These are phyloP conservation scores for Pocillopora verrucosa DNA, from an alignment of 64 coral and sea anemone species.

Conservation along the genomic window DNA sequence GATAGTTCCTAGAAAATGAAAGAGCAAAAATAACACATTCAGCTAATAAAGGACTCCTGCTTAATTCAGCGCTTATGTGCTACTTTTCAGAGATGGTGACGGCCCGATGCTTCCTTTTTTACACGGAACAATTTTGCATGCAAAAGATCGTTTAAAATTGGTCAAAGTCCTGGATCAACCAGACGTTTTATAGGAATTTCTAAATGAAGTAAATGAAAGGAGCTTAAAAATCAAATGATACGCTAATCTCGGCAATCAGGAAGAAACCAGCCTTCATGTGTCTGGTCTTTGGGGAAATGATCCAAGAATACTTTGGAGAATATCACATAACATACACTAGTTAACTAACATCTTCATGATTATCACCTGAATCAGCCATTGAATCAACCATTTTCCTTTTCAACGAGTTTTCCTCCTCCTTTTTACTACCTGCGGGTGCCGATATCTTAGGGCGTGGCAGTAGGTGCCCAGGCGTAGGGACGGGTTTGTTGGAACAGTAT, in stretches of 20 bases:
- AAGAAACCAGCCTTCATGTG: background rate
- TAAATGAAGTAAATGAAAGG: no score
- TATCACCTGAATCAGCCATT: slow-evolving; percentile 23
- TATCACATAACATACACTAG: background rate
- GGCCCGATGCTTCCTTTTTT: no score
- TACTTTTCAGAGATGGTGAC: no score
- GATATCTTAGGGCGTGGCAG: slow-evolving; percentile 63
- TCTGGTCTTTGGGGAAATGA: background rate
- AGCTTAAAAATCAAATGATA: no score
- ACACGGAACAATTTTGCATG: no score
- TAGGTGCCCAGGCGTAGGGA: slow-evolving; percentile 62
- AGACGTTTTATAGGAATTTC: no score
- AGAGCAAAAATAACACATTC: background rate
- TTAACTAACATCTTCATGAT: background rate
- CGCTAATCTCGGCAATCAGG: no score
- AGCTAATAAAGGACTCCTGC: background rate
- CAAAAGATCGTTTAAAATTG: no score
- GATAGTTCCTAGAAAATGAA: slow-evolving; percentile 6
- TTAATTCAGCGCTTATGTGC: no score
- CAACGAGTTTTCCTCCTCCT: slow-evolving; percentile 65
- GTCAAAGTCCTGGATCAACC: no score
- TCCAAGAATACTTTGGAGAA: background rate
- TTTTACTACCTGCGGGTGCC: slow-evolving; percentile 28
- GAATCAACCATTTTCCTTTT: slow-evolving; percentile 66
- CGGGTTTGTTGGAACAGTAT: slow-evolving; percentile 91